Evolutionary conservation across 1,140 invertebrate species (phyloP).

Genomic region (Calosoma granatense): DNA sequence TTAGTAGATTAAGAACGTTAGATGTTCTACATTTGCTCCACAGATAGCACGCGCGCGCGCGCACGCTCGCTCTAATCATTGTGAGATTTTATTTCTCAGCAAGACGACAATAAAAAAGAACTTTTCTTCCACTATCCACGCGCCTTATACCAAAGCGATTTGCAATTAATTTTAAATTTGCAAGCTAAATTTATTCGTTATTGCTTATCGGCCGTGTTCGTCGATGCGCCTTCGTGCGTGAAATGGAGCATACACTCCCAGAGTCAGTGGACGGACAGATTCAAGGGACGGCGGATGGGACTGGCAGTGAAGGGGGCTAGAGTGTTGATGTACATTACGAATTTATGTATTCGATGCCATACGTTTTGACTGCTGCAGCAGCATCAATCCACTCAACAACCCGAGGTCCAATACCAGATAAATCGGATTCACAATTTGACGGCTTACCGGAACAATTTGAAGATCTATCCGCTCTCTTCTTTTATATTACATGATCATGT

Average conservation of each 20-base stretch:
- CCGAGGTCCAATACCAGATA: not conserved
- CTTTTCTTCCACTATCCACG: not conserved
- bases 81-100: too few relatives aligned
- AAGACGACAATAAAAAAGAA: not conserved
- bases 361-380: slow-evolving; percentile 7
- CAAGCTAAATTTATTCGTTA: slow-evolving; percentile 3
- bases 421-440: not conserved
- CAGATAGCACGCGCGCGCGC: too few relatives aligned
- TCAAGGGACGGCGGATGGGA: too few relatives aligned
- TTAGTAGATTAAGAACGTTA: not conserved
- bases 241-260: not conserved
- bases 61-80: too few relatives aligned
- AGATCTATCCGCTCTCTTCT: too few relatives aligned
- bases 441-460: too few relatives aligned
- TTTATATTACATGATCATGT: too few relatives aligned
- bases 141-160: not conserved
- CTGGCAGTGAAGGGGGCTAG: not conserved
- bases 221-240: not conserved
- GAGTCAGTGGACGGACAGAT: not conserved
- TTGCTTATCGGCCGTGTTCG: not conserved
- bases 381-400: not conserved
- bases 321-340: not conserved
- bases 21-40: not conserved
- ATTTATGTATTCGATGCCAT: slow-evolving; percentile 1
- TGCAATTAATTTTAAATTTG: slow-evolving; percentile 4